Evolutionary conservation across 1,140 invertebrate genomes (phyloP).

Genomic region (Drosophila micromelanica): DNA sequence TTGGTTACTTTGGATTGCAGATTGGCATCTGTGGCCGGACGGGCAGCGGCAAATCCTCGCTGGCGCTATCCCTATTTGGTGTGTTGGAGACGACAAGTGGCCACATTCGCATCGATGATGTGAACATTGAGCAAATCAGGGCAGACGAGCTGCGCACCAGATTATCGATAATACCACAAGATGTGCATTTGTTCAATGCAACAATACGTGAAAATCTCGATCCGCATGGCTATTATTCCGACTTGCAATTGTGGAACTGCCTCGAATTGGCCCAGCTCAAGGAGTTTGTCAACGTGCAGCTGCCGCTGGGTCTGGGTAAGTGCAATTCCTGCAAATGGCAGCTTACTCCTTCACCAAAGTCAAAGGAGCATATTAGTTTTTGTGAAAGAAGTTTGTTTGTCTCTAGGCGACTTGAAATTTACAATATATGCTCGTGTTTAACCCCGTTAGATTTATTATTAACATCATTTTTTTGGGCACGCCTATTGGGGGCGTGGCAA

Average conservation of each 20-base stretch:
- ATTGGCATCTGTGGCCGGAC: conserved; percentile 92
- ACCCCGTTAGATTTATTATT: no score
- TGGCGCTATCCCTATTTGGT: conserved; percentile 89
- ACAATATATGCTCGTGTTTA: no score
- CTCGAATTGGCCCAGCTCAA: conserved; percentile 88
- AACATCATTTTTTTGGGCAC: no score
- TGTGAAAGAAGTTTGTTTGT: no score
- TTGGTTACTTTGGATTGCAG: conserved; percentile 82
- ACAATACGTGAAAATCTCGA: conserved; percentile 96
- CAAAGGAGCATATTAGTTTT: neutral
- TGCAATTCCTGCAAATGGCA: conserved; percentile 16
- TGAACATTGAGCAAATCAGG: conserved; percentile 88
- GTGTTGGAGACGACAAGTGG: conserved; percentile 88
- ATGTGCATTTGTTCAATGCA: conserved; percentile 95
- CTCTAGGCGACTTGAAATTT: no score
- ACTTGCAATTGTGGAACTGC: conserved; percentile 90
- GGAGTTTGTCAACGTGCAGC: conserved; percentile 88
- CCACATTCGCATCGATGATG: conserved; percentile 89
- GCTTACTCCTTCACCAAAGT: no score
- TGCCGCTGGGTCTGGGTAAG: conserved; percentile 88
- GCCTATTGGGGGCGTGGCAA: no score
- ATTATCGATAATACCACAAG: conserved; percentile 96
- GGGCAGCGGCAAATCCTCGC: conserved; percentile 92
- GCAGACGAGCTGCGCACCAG: conserved; percentile 90
- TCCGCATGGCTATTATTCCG: conserved; percentile 89